These are phyloP conservation scores for Callipepla squamata DNA, from an alignment of 2,113 vertebrate genomes.

Conservation along the genomic window DNA sequence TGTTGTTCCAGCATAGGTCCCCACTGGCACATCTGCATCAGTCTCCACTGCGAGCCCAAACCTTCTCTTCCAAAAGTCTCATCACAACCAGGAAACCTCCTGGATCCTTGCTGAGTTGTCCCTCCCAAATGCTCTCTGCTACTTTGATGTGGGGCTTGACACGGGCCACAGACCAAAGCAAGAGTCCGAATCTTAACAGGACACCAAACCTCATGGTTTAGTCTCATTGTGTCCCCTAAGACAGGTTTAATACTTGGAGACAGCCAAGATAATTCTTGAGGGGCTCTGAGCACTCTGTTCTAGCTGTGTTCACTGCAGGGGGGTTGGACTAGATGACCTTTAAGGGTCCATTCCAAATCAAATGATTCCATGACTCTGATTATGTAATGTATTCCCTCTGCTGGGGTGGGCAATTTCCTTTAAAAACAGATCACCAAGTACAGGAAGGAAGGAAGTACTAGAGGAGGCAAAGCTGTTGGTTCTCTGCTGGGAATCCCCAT, in stretches of 20 bases:
- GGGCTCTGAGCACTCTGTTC: no score
- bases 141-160: background rate
- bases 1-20: background rate
- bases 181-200: background rate
- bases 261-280: no score
- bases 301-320: no score
- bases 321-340: no score
- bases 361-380: no score
- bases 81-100: background rate
- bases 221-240: background rate
- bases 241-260: background rate
- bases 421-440: background rate
- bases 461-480: background rate
- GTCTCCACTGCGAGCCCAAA: background rate
- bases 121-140: background rate
- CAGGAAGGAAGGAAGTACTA: background rate
- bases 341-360: no score
- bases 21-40: background rate
- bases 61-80: background rate
- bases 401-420: background rate
- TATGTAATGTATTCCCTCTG: background rate
- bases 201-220: background rate
- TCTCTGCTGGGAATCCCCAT: background rate
- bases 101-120: fast-evolving
- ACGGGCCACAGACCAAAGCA: background rate